Percentiles rank a stretch among this genome's conserved stretches.
phyloP scores from a whole-genome alignment of 2,797 vertebrate genomes.

The Pantherophis vulpinus region DNA sequence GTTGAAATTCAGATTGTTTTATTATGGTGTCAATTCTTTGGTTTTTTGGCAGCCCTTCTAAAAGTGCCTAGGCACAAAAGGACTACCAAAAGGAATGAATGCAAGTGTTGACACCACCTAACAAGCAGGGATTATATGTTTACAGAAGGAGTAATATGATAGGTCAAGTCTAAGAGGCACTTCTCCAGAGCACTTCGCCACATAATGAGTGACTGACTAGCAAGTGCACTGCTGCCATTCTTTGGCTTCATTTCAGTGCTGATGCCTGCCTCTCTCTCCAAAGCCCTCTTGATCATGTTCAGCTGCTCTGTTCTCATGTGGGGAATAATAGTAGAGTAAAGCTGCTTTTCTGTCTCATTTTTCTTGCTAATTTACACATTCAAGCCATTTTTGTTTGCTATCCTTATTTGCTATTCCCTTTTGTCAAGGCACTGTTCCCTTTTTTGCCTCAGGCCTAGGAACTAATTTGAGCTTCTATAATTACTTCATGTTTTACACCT shows the following conservation, averaged over 20 bases:
- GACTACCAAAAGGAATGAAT: conserved; percentile 75
- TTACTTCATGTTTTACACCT: conserved; percentile 98
- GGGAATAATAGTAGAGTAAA: conserved; percentile 89
- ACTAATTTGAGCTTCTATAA: conserved; percentile 98
- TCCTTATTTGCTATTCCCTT: conserved; percentile 93
- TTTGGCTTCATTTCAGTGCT: conserved; percentile 80
- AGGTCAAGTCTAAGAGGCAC: conserved; percentile 91
- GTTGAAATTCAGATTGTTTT: conserved; percentile 86
- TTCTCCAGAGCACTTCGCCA: conserved; percentile 87
- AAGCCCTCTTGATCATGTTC: conserved; percentile 92
- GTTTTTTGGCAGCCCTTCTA: conserved; percentile 83
- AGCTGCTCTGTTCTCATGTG: conserved; percentile 92
- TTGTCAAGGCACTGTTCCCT: conserved; percentile 84
- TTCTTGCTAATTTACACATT: conserved; percentile 99
- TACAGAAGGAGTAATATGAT: conserved; percentile 97
- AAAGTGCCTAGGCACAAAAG: conserved; percentile 75
- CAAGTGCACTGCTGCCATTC: conserved; percentile 88
- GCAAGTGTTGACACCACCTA: conserved; percentile 92
- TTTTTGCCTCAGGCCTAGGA: conserved; percentile 91
- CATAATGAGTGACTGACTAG: conserved; percentile 96
- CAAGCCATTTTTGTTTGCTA: conserved; percentile 95
- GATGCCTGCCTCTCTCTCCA: conserved; percentile 89
- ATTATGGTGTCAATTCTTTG: conserved; percentile 83
- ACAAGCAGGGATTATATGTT: conserved; percentile 96
- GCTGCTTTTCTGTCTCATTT: conserved; percentile 92